phyloP scores from a whole-genome alignment of 2,113 vertebrate species.

The Oryzias celebensis region DNA sequence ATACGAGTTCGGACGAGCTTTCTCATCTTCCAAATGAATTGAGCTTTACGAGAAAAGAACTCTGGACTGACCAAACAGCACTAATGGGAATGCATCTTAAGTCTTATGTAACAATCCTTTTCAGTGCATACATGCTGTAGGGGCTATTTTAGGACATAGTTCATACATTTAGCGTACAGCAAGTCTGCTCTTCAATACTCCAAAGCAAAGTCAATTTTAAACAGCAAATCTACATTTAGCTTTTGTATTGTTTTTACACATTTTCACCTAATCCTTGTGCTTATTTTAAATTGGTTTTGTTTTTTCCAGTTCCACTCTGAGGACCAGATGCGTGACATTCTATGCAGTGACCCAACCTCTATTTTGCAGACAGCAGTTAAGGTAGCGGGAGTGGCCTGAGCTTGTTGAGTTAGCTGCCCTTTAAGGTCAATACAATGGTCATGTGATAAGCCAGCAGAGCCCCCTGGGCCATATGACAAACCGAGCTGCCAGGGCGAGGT shows the following conservation, averaged over 20 bases:
- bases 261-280: slow-evolving; percentile 49
- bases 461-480: slow-evolving; percentile 81
- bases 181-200: slow-evolving; percentile 21
- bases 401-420: slow-evolving; percentile 70
- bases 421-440: slow-evolving; percentile 77
- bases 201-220: slow-evolving; percentile 25
- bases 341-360: slow-evolving; percentile 58
- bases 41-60: too few relatives aligned
- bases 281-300: slow-evolving; percentile 26
- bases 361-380: slow-evolving; percentile 63
- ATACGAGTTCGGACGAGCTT: too few relatives aligned
- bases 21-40: too few relatives aligned
- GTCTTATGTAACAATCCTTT: too few relatives aligned
- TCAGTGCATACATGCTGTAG: too few relatives aligned
- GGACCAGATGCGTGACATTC: slow-evolving; percentile 49
- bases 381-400: slow-evolving; percentile 58
- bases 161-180: slow-evolving; percentile 22
- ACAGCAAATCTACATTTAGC: slow-evolving; percentile 21
- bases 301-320: slow-evolving; percentile 26
- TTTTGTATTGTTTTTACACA: slow-evolving; percentile 24
- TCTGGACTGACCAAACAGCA: too few relatives aligned
- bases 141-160: slow-evolving; percentile 23
- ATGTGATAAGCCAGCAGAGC: slow-evolving; percentile 68
- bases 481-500: slow-evolving; percentile 75
- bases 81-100: too few relatives aligned